Conservation (phyloP, 2,113 vertebrate species). For the Larimichthys polyactis region DNA sequence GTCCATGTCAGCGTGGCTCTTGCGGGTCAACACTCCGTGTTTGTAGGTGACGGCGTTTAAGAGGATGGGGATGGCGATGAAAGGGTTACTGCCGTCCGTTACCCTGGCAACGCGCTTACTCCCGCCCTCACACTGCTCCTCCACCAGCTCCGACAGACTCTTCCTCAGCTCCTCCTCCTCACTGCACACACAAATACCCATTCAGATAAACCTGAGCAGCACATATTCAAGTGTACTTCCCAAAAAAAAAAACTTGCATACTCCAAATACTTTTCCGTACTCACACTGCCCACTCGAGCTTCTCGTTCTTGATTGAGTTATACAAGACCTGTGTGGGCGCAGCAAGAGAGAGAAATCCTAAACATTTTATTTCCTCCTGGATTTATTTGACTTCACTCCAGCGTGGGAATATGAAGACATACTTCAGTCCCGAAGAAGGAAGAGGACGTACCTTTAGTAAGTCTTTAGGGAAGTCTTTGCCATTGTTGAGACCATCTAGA, state of each 20-base stretch:
- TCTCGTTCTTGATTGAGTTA: slow-evolving; percentile 99
- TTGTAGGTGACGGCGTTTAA: slow-evolving; percentile 95
- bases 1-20: slow-evolving; percentile 97
- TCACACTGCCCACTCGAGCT: slow-evolving; percentile 99
- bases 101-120: slow-evolving; percentile 93
- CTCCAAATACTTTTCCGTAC: slow-evolving; percentile 76
- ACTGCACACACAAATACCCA: slow-evolving; percentile 80
- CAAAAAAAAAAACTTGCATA: slow-evolving; percentile 16
- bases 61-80: slow-evolving; percentile 94
- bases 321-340: slow-evolving; percentile 89
- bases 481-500: slow-evolving; percentile 93
- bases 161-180: slow-evolving; percentile 98
- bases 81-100: slow-evolving; percentile 95
- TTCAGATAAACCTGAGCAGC: slow-evolving; percentile 44
- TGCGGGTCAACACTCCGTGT: slow-evolving; percentile 93
- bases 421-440: background rate
- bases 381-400: background rate
- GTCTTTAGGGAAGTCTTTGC: slow-evolving; percentile 96
- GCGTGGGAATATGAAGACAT: background rate
- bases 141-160: slow-evolving; percentile 96
- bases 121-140: slow-evolving; percentile 93
- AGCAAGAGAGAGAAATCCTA: background rate
- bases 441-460: slow-evolving; percentile 90
- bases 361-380: background rate
- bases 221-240: slow-evolving; percentile 30